phyloP scores from a whole-genome alignment of 2,797 vertebrate genomes.

The Diglossa cyanea region DNA sequence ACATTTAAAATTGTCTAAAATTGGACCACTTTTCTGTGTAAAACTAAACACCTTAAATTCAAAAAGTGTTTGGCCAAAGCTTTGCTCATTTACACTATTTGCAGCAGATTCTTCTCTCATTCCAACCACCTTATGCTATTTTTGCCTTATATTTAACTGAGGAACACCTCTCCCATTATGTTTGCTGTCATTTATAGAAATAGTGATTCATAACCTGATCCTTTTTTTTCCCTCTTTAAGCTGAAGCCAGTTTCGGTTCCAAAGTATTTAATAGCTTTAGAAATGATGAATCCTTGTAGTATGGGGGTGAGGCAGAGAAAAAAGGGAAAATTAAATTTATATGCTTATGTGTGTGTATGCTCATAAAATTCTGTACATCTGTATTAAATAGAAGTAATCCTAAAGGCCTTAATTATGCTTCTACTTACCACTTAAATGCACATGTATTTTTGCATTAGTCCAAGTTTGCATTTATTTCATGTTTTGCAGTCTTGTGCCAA shows the following conservation, averaged over 20 bases:
- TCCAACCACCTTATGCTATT: neutral
- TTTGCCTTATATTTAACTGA: neutral
- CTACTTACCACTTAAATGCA: neutral
- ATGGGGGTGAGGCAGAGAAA: neutral
- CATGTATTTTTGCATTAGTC: neutral
- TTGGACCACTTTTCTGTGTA: neutral
- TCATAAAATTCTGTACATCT: neutral
- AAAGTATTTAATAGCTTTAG: neutral
- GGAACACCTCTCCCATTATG: neutral
- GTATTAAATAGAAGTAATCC: neutral
- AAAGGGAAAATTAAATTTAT: neutral
- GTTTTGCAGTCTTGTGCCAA: neutral
- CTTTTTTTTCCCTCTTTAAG: neutral
- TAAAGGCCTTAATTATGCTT: neutral
- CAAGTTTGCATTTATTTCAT: neutral
- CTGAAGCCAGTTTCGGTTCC: neutral
- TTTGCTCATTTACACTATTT: neutral
- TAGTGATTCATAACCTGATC: neutral
- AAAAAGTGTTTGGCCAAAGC: neutral
- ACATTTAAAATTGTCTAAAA: neutral
- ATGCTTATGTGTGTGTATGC: neutral
- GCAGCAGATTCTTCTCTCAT: neutral
- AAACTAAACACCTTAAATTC: neutral
- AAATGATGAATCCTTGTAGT: neutral
- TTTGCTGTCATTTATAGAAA: neutral